A percentile compares a stretch with the other conserved stretches of the same genome.
phyloP scores from a whole-genome alignment of 2,113 vertebrate species.

The Coptodon rendalli region DNA sequence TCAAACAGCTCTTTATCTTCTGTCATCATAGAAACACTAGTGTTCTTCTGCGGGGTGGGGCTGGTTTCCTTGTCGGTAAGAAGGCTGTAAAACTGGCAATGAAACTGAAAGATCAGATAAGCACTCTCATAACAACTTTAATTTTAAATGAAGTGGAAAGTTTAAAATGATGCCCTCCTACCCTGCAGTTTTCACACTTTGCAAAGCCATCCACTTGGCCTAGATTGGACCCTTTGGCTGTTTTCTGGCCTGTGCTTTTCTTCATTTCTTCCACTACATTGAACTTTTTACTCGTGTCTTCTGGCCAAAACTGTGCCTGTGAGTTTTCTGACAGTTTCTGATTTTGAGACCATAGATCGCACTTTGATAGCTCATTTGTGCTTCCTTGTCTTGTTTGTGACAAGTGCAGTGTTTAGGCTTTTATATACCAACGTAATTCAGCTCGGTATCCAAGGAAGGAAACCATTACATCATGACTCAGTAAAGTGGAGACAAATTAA shows the following conservation, averaged over 20 bases:
- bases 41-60: background rate
- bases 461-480: background rate
- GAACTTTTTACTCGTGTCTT: background rate
- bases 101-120: background rate
- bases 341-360: background rate
- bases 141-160: background rate
- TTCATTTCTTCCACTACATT: background rate
- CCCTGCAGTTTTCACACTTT: background rate
- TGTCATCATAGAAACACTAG: background rate
- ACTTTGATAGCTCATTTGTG: background rate
- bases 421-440: background rate
- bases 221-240: background rate
- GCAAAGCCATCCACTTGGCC: background rate
- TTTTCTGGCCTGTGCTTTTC: background rate
- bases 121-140: background rate
- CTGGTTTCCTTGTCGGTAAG: background rate
- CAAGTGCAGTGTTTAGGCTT: background rate
- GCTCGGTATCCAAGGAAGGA: background rate
- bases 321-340: background rate
- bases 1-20: background rate
- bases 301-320: background rate
- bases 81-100: background rate
- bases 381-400: background rate
- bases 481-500: background rate
- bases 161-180: background rate